These are phyloP conservation scores for Suricata suricatta DNA, from an alignment of 2,113 vertebrate species.

Conservation along the genomic window DNA sequence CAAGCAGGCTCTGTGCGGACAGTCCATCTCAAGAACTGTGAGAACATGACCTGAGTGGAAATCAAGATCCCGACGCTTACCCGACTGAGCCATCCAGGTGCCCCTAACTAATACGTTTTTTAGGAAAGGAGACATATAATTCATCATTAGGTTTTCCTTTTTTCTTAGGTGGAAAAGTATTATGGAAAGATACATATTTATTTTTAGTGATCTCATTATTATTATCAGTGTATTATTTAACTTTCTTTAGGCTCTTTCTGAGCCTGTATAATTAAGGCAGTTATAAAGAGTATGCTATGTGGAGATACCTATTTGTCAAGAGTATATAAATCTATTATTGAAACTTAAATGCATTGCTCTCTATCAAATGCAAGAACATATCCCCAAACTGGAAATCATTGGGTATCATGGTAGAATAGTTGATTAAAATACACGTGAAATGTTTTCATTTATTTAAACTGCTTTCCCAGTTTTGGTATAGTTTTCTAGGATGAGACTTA, in stretches of 20 bases:
- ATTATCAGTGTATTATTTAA: not conserved
- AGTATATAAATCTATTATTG: not conserved
- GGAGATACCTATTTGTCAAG: not conserved
- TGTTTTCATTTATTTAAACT: not conserved
- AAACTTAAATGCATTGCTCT: not conserved
- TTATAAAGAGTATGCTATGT: not conserved
- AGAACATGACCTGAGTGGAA: too few species aligned
- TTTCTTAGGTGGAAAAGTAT: not conserved
- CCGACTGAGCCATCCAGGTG: too few species aligned
- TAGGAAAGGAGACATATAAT: not conserved
- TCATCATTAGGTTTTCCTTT: not conserved
- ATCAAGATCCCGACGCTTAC: too few species aligned
- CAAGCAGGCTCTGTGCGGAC: too few species aligned
- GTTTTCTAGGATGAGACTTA: not conserved
- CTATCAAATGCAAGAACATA: not conserved
- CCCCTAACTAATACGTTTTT: not conserved
- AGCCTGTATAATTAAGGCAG: not conserved
- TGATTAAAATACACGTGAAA: not conserved
- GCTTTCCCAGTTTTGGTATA: not conserved
- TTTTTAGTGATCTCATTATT: not conserved
- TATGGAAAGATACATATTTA: not conserved
- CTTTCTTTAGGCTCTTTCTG: not conserved
- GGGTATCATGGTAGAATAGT: not conserved
- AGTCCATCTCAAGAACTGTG: too few species aligned
- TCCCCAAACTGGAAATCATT: not conserved